Evolutionary conservation across 1,140 invertebrate species (phyloP).

Genomic region (Drosophila kanapiae): DNA sequence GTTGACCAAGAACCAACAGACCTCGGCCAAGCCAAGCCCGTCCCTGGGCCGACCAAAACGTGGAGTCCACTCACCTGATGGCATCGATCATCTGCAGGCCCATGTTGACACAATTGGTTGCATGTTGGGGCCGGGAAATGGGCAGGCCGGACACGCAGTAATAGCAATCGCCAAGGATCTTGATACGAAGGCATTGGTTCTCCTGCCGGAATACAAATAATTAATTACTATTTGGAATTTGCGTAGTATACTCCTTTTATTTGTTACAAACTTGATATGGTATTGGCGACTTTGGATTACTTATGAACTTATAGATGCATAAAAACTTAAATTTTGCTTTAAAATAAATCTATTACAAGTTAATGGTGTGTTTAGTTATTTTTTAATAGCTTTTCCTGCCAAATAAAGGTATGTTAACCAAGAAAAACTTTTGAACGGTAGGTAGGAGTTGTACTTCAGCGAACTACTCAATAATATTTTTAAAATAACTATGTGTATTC

Average conservation of each 20-base stretch:
- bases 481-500: no score
- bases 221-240: constrained; percentile 10
- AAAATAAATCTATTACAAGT: no score
- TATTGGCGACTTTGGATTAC: no score
- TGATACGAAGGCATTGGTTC: constrained; percentile 97
- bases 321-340: no score
- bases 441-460: no score
- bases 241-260: neutral
- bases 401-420: no score
- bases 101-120: constrained; percentile 98
- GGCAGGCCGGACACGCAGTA: constrained; percentile 98
- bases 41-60: neutral
- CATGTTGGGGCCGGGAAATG: constrained; percentile 96
- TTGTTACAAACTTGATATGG: no score
- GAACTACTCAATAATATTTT: no score
- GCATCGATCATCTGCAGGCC: constrained; percentile 98
- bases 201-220: constrained; percentile 87
- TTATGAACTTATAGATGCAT: no score
- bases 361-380: no score
- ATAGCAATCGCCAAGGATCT: constrained; percentile 98
- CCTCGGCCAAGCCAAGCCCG: neutral
- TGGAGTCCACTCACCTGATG: constrained; percentile 90
- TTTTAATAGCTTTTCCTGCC: no score
- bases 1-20: constrained; percentile 47
- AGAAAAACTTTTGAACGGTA: no score